Evolutionary conservation across 2,888 invertebrate genomes (phyloP), one percentile per base, ranked within the genome.

Genomic region (Heliconius charithonia): DNA sequence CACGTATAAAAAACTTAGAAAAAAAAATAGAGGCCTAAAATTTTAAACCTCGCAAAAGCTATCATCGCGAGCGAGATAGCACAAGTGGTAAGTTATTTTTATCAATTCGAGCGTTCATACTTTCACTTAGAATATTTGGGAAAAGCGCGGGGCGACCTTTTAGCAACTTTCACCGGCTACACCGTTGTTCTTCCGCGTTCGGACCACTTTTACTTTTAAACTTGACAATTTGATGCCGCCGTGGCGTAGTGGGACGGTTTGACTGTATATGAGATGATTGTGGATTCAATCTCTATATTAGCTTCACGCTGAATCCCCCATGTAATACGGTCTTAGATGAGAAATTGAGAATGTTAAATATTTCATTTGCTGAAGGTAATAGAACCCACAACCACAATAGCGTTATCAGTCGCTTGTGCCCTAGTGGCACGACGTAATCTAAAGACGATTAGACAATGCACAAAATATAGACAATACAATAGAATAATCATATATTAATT

Each of bases 41-140:
- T 22, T 22, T 32, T 3, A n/a, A 4, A 67, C 3, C 37, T n/a
- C 22, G n/a, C 37, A 37, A 67, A 67, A 67, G 22, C 4, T n/a
- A 25, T 41, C 13, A 41, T 9, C 51, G 62, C n/a, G 67, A 67
- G n/a, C 67, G 37, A 67, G 67, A n/a, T n/a, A 37, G 10, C 37
- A 37, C 37, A n/a, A 67, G 67, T 13, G 4, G 32, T 19, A 71
- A 73, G 69, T 84, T 89, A 84, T 89, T 91, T 90, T 89, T 86
- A 89, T 89, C 88, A 90, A 89, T 87, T 90, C 88, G 89, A 90
- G 89, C 90, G 88, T 87, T 85, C 88, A 86, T 84, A 92, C 94
- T 95, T 95, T 94, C 94, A 91, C 94, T 93, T 87, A 84, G 93
- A 94, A 94, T 95, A 95, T 95, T 95, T 95, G 93, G 94, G 92